Conservation (phyloP, 2,113 vertebrate genomes). For the Meleagris gallopavo region DNA sequence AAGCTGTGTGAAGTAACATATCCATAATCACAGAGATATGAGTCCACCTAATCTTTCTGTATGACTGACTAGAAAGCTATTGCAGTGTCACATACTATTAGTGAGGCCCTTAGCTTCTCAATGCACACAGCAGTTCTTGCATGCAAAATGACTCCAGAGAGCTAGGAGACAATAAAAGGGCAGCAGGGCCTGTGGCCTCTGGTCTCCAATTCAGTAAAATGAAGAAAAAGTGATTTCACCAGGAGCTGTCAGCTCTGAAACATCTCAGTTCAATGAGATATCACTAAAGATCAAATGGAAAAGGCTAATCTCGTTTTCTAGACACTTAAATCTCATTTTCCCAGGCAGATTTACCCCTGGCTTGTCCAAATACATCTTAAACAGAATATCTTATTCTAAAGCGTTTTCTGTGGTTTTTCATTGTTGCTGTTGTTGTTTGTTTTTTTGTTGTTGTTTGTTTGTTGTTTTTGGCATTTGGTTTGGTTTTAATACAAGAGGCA, state of each 20-base stretch:
- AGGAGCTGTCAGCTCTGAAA: conserved; percentile 61
- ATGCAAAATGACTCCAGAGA: conserved; percentile 71
- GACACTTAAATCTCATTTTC: conserved; percentile 75
- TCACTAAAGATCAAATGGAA: conserved; percentile 68
- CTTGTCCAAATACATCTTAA: conserved; percentile 59
- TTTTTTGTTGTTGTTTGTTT: neutral
- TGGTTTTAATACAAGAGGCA: neutral
- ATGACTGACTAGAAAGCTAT: conserved; percentile 64
- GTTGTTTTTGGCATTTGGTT: neutral
- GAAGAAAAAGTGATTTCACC: conserved; percentile 72
- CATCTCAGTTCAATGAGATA: conserved; percentile 68
- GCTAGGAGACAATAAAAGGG: conserved; percentile 73
- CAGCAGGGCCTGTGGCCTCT: conserved; percentile 49
- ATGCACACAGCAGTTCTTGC: conserved; percentile 66
- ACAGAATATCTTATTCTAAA: conserved; percentile 63
- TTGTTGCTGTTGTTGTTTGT: neutral
- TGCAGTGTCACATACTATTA: conserved; percentile 61
- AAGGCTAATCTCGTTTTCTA: conserved; percentile 76
- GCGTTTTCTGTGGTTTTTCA: neutral
- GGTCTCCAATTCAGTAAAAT: conserved; percentile 59
- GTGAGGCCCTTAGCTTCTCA: conserved; percentile 45
- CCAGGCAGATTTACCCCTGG: conserved; percentile 55
- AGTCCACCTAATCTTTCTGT: conserved; percentile 40
- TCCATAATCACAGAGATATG: conserved; percentile 63
- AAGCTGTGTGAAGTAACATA: conserved; percentile 45